Base-by-base conservation (phyloP, 2,888 invertebrate species). In the Ferrisia virgata region DNA sequence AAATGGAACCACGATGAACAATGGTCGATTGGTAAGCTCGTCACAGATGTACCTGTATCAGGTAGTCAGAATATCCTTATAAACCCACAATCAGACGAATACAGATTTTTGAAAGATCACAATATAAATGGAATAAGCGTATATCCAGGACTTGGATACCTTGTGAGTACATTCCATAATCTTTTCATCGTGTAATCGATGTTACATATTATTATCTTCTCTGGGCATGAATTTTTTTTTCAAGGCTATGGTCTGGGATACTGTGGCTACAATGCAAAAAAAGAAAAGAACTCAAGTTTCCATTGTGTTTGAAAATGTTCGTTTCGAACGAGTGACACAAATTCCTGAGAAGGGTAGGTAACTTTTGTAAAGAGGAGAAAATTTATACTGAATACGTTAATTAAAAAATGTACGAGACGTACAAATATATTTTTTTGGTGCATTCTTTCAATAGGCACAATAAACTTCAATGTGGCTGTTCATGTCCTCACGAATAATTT, bases 71-170 rank as follows among this genome's bases (percentile, higher is more conserved):
- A 90, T 0, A 90, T 93, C 25, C 88, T 90, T 33, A 89, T 94
- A 86, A 90, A 91, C 31, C 89, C 93, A 2, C 88, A 89, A 0
- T 92, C 93, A 86, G 93, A 93, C 85, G 92, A 92, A 87, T 92
- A 91, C 87, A 92, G 93, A 82, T 96, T 92, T 87, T 90, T 96
- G 88, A 89, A 89, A 39, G 96, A 95, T 0, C 97, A 97, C 88
- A 91, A 93, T 13, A 94, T 97, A 85, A 96, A 97, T 88, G 95
- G 96, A 0, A 92, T 95, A 85, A 93, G 94, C 87, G 88, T 95
- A 1, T 93, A 94, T 87, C 97, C 97, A 0, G 96, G 96, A 0
- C 95, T 96, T 0, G 94, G 94, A n/a, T 96, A 96, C 88, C 89
- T 97, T 87, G 90, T 90, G n/a, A n/a, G n/a, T n/a, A n/a, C n/a